phyloP scores from a whole-genome alignment of 2,888 invertebrate genomes.

The Apotomis turbidana region DNA sequence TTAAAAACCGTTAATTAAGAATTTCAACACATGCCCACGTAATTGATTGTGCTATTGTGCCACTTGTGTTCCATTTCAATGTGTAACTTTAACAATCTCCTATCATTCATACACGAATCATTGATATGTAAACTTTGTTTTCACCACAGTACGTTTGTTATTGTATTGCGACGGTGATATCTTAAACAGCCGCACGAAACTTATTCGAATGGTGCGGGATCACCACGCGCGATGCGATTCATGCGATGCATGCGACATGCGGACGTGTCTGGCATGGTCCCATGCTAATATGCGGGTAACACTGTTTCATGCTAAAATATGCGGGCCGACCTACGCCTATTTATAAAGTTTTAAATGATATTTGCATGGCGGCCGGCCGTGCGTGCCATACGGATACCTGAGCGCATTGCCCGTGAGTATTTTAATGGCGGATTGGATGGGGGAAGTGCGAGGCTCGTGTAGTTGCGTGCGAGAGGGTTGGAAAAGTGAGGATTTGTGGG shows the following conservation, averaged over 20 bases:
- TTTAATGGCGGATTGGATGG: constrained; percentile 22
- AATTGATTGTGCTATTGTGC: constrained; percentile 33
- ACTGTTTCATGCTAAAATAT: constrained; percentile 31
- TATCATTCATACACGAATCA: not conserved
- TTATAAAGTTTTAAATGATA: constrained; percentile 58
- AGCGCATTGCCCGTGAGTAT: constrained; percentile 48
- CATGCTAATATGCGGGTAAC: constrained; percentile 28
- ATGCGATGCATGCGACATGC: constrained; percentile 16
- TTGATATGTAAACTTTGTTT: not conserved
- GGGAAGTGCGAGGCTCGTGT: constrained; percentile 8
- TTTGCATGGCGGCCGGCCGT: constrained; percentile 50
- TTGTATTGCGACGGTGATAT: not conserved
- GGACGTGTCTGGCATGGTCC: constrained; percentile 37
- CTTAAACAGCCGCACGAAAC: constrained; percentile 1
- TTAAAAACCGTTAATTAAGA: constrained; percentile 37
- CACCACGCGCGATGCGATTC: not conserved
- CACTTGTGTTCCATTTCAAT: constrained; percentile 28
- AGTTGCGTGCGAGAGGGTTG: constrained; percentile 17
- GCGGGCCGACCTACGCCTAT: constrained; percentile 45
- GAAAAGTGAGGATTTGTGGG: constrained; percentile 6
- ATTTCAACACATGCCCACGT: constrained; percentile 38
- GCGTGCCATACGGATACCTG: constrained; percentile 48
- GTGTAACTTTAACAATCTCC: not conserved
- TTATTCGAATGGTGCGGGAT: constrained; percentile 11
- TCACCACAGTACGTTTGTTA: not conserved